phyloP scores from a whole-genome alignment of 2,888 invertebrate species.

The Drosophila neutralis region DNA sequence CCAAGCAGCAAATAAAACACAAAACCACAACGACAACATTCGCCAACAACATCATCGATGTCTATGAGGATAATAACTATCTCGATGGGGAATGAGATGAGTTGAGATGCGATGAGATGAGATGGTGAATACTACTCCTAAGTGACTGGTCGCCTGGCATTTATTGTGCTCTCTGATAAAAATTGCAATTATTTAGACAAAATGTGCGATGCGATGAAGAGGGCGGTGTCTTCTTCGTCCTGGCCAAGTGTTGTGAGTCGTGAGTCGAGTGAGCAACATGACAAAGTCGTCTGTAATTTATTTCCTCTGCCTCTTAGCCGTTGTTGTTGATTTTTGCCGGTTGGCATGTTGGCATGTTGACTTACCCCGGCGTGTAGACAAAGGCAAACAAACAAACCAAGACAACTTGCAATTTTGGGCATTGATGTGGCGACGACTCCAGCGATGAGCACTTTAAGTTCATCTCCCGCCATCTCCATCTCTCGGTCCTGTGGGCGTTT shows the following conservation, averaged over 20 bases:
- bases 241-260: conserved; percentile 43
- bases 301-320: conserved; percentile 48
- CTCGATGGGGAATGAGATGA: conserved; percentile 6
- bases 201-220: conserved; percentile 52
- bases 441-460: conserved; percentile 27
- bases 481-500: conserved; percentile 47
- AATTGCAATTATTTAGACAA: conserved; percentile 79
- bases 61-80: conserved; percentile 68
- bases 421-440: conserved; percentile 63
- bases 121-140: conserved; percentile 35
- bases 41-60: conserved; percentile 70
- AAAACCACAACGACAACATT: conserved; percentile 61
- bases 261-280: conserved; percentile 55
- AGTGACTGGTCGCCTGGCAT: conserved; percentile 60
- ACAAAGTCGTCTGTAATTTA: conserved; percentile 77
- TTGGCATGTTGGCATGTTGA: conserved; percentile 50
- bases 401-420: conserved; percentile 66
- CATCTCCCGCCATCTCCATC: not conserved
- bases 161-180: conserved; percentile 73
- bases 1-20: conserved; percentile 38
- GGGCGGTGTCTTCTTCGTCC: conserved; percentile 17
- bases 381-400: conserved; percentile 54
- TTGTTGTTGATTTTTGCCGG: conserved; percentile 9
- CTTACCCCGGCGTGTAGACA: conserved; percentile 47
- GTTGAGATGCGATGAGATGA: conserved; percentile 4